Conservation (phyloP, 2,888 invertebrate genomes). For the Physocephala rufipes region DNA sequence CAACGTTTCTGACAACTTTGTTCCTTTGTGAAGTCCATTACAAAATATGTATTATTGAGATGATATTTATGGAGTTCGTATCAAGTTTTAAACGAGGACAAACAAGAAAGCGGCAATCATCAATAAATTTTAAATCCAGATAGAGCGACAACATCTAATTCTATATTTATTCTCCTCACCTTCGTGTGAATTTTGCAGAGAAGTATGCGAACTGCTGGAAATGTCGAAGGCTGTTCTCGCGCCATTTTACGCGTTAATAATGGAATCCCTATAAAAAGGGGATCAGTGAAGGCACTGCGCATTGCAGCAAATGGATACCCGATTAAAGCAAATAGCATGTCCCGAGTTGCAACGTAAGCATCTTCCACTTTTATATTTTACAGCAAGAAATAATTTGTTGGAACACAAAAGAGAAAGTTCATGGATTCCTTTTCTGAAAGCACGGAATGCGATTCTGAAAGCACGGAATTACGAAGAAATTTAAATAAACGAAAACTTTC, state of each 20-base stretch:
- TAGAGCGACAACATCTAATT: constrained; percentile 42
- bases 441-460: neutral
- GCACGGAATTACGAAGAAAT: constrained; percentile 22
- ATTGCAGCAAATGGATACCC: constrained; percentile 61
- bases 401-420: constrained; percentile 38
- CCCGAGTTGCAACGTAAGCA: constrained; percentile 66
- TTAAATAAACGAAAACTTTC: constrained; percentile 33
- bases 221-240: constrained; percentile 41
- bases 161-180: constrained; percentile 47
- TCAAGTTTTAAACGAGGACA: neutral
- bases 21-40: too few relatives aligned
- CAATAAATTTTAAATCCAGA: constrained; percentile 7
- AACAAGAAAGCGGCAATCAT: neutral
- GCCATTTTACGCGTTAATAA: constrained; percentile 44
- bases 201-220: constrained; percentile 61
- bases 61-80: neutral
- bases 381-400: constrained; percentile 12
- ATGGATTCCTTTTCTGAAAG: neutral
- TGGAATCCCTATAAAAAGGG: constrained; percentile 52
- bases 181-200: constrained; percentile 65
- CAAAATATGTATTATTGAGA: neutral
- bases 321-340: constrained; percentile 60
- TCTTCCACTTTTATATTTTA: constrained; percentile 34
- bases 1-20: too few relatives aligned
- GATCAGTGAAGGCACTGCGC: constrained; percentile 59